A percentile compares a stretch with the other conserved stretches of the same genome.
Evolutionary conservation across 2,888 invertebrate species (phyloP).

Genomic region (Aphelenchoides bicaudatus): DNA sequence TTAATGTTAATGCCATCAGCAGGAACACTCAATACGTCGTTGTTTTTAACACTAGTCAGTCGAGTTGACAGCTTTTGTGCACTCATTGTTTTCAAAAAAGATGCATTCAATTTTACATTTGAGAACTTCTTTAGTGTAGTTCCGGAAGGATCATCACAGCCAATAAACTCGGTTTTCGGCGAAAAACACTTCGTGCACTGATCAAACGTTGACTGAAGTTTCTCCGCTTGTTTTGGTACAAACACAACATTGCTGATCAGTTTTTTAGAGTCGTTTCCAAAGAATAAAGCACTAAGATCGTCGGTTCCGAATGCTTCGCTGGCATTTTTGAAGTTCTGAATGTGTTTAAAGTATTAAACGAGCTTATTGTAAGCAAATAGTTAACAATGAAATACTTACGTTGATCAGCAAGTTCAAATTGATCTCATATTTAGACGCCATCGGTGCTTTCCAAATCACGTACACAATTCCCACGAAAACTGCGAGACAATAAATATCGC

Average conservation of each 20-base stretch:
- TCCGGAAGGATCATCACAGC: conserved; percentile 5
- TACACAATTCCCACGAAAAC: too few relatives aligned
- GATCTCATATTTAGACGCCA: conserved; percentile 2
- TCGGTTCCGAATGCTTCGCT: background rate
- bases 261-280: conserved; percentile 1
- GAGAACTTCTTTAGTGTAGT: background rate
- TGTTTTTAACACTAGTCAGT: conserved; percentile 10
- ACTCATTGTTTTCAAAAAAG: conserved; percentile 8
- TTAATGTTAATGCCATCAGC: background rate
- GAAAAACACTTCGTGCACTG: background rate
- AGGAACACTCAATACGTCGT: conserved; percentile 6
- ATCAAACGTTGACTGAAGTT: background rate
- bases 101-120: background rate
- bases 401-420: conserved; percentile 8
- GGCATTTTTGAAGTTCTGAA: conserved; percentile 19
- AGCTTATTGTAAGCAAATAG: background rate
- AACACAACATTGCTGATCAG: conserved; percentile 6
- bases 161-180: conserved; percentile 9
- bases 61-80: conserved; percentile 17
- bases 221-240: conserved; percentile 4
- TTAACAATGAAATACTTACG: background rate
- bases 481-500: too few relatives aligned
- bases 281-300: background rate
- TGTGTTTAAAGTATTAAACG: background rate
- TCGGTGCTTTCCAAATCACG: too few relatives aligned